These are phyloP conservation scores for Pogonocherus hispidulus DNA, from an alignment of 2,888 invertebrate species.

Conservation along the genomic window DNA sequence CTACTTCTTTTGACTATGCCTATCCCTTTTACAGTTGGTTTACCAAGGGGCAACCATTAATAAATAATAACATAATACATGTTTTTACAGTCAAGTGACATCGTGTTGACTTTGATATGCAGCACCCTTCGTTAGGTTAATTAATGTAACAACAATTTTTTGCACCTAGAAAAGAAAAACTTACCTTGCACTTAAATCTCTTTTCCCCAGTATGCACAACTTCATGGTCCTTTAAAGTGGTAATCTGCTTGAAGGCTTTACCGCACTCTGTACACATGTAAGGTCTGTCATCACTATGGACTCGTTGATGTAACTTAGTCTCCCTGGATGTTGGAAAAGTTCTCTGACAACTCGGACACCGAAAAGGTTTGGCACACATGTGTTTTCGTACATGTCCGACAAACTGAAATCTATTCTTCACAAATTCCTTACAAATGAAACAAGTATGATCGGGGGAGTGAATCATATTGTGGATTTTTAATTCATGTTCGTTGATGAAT, in stretches of 20 bases:
- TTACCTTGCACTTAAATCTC: constrained; percentile 52
- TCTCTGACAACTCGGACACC: constrained; percentile 45
- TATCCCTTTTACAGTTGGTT: no score
- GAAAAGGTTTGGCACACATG: constrained; percentile 49
- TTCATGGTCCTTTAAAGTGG: constrained; percentile 49
- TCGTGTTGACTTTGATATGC: no score
- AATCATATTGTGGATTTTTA: constrained; percentile 47
- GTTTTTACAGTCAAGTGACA: no score
- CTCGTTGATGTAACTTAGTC: constrained; percentile 47
- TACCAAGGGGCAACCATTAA: no score
- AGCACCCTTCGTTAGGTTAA: no score
- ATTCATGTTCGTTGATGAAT: constrained; percentile 45
- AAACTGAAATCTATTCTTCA: constrained; percentile 49
- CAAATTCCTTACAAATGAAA: constrained; percentile 47
- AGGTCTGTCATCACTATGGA: constrained; percentile 51
- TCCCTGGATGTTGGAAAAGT: constrained; percentile 47
- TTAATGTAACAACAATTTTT: neutral
- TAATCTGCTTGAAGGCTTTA: constrained; percentile 48
- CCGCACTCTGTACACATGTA: constrained; percentile 52
- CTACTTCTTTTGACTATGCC: no score
- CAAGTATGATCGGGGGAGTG: constrained; percentile 48
- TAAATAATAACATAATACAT: no score
- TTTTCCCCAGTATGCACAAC: constrained; percentile 51
- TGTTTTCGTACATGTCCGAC: constrained; percentile 51
- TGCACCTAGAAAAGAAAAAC: neutral